Evolutionary conservation across 2,797 vertebrate species (phyloP), one percentile per base, ranked within the genome.

Genomic region (Menidia menidia): DNA sequence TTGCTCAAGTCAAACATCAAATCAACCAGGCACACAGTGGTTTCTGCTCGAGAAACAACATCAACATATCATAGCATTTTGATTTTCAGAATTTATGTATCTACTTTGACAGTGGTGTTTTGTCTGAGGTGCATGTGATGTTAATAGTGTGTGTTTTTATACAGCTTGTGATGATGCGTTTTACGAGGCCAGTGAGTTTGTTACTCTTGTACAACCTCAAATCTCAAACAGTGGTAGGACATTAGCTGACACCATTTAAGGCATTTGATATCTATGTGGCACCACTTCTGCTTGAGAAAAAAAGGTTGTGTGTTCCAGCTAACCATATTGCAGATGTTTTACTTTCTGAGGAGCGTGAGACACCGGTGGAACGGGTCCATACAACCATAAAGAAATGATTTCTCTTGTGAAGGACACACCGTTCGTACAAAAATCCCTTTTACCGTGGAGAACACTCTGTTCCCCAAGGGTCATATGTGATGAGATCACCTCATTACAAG

Each of bases 401-500:
- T 84, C 18, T 68, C 61, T 65, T 78, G 69, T 81, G 75, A 84
- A 81, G 78, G 74, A 84, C 78, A 82, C 56, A 55, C 60, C 73
- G 79, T 82, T 65, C 84, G 70, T 62, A 51, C 77, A 71, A 80
- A 77, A 82, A 80, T 11, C 43, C 63, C 51, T 77, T 82, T 76
- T 68, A 70, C 58, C 71, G 65, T 78, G 63, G 64, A 85, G 82
- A 88, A 84, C 82, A 83, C 61, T 71, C 63, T 87, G 77, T 87
- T 88, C 80, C 64, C 71, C 18, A 47, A 75, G 66, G 75, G 70
- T 81, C 73, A 67, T 68, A 60, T 67, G 70, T 81, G 73, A 81
- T 91, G 65, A 80, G 76, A 84, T 88, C 84, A 89, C 57, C 50
- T 77, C 55, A 64, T 78, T 82, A 67, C 68, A 81, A 85, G 81